These are phyloP conservation scores for Trimorus sp. DNA, from an alignment of 2,888 invertebrate species.

Conservation along the genomic window DNA sequence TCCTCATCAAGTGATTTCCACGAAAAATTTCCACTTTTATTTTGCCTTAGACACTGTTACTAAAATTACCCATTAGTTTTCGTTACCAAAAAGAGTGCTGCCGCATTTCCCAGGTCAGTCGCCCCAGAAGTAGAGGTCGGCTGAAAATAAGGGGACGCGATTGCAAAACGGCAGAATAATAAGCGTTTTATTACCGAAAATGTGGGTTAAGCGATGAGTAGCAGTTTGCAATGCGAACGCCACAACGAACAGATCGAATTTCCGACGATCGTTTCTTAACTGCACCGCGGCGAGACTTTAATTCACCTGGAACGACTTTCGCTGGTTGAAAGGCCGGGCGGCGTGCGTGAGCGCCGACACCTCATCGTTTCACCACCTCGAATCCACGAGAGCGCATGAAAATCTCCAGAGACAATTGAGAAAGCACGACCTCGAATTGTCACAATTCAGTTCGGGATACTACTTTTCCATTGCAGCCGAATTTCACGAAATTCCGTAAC, in stretches of 20 bases:
- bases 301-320: conserved; percentile 70
- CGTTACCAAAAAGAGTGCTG: no score
- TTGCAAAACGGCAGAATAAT: conserved; percentile 36
- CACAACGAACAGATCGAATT: conserved; percentile 53
- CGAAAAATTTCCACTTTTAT: no score
- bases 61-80: no score
- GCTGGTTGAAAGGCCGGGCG: conserved; percentile 66
- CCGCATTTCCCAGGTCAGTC: not conserved
- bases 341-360: conserved; percentile 60
- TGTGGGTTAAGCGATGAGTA: conserved; percentile 59
- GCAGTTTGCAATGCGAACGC: conserved; percentile 49
- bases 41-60: no score
- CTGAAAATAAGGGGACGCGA: conserved; percentile 12
- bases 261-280: conserved; percentile 59
- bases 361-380: conserved; percentile 63
- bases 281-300: conserved; percentile 57
- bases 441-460: conserved; percentile 35
- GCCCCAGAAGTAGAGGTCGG: conserved; percentile 5
- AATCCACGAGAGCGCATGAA: conserved; percentile 65
- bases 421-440: conserved; percentile 75
- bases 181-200: conserved; percentile 57
- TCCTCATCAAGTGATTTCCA: no score
- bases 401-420: conserved; percentile 75
- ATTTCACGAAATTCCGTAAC: not conserved
- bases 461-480: not conserved